A percentile compares a stretch with the other conserved stretches of the same genome.
Conservation (phyloP, 92 coral and sea anemone genomes). For the Actinernus sp. region DNA sequence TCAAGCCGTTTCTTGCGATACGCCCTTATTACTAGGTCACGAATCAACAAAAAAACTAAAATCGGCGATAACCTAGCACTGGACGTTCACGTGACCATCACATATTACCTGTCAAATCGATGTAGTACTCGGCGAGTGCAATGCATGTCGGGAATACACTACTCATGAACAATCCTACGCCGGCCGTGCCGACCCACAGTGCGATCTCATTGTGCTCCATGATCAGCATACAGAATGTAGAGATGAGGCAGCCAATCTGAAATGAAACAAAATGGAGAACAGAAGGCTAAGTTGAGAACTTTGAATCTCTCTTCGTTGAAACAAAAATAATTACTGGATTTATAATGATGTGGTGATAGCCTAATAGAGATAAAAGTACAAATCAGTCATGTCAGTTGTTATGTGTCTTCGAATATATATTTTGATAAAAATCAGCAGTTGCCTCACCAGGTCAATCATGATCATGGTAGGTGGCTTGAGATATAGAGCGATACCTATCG, state of each 20-base stretch:
- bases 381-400: too few species aligned
- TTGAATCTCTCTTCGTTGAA: too few species aligned
- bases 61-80: not conserved
- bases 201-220: constrained; percentile 87
- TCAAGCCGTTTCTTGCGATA: too few species aligned
- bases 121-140: constrained; percentile 97
- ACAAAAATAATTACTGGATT: too few species aligned
- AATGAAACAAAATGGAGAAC: too few species aligned
- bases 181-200: constrained; percentile 91
- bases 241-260: constrained; percentile 86
- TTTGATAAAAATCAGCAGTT: too few species aligned
- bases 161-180: constrained; percentile 97
- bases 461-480: constrained; percentile 96
- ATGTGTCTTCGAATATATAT: not conserved
- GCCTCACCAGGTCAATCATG: constrained; percentile 85
- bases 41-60: not conserved
- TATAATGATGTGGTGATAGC: too few species aligned
- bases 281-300: too few species aligned
- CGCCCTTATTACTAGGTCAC: too few species aligned
- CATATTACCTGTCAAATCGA: constrained; percentile 93
- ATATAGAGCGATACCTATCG: constrained; percentile 89
- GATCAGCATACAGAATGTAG: constrained; percentile 86
- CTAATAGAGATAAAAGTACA: too few species aligned
- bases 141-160: constrained; percentile 98
- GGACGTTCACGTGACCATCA: too few species aligned